Base-by-base conservation (phyloP, 2,888 invertebrate genomes). In the Eulithis testata region DNA sequence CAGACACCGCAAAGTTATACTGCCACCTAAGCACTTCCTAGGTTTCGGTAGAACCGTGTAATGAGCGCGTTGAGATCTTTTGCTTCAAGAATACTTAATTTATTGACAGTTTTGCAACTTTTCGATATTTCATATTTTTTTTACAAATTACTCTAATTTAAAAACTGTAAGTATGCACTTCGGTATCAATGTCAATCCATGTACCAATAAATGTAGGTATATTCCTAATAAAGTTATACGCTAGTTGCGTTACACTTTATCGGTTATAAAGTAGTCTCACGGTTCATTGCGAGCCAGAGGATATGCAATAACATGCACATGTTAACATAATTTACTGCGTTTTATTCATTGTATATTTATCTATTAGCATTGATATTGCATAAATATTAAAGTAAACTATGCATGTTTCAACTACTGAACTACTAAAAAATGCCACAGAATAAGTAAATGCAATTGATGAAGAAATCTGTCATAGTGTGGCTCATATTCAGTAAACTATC, bases 1-100 rank as follows among this genome's bases (percentile, higher is more conserved):
- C 40, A 65, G 70, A 73, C 77, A 76, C 77, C 80, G 77, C 75
- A 78, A 79, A 76, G 77, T 76, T 73, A 73, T 81, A 31, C 31
- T 31, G 6, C 2, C 1, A 44, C 44, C 3, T 4, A 44, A 47
- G 44, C 3, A n/a, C n/a, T 14, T 14, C n/a, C 12, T 47, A 47
- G 47, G 12, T 47, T 47, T 9, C 2, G 40, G 40, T 47, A 8
- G 14, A n/a, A 14, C 1, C 3, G 47, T 12, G 47, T 14, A 44
- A 44, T 44, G 12, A 47, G 47, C 49, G 57, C 49, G 37, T 58
- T 58, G 57, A 58, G 37, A 49, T 49, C 49, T 50, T 57, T 57
- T 21, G 37, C 21, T 57, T 11, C 27, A 43, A 44, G 44, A 11
- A 11, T 44, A 4, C 44, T n/a, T 6, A 44, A 11, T n/a, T 40